Base-by-base conservation (phyloP, 37 sponge, comb jelly and placozoan genomes). In the Hormiphora californensis region DNA sequence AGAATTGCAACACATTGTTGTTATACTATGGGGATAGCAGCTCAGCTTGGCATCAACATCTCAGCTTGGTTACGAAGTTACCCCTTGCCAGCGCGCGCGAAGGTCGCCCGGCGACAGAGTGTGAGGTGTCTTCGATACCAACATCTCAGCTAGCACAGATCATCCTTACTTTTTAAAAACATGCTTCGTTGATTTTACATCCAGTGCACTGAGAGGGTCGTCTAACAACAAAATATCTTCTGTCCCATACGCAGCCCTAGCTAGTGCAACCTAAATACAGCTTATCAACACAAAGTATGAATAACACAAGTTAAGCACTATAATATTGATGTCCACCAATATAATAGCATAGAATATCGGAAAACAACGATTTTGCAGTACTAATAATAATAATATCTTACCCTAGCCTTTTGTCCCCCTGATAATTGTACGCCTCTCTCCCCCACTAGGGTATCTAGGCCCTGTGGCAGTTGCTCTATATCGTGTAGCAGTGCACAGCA, bases 371-470 rank as follows among this genome's bases (percentile, higher is more conserved):
- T 9, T 17, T 49, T 17, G 53, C 9, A 15, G 12, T 49, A 15
- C 53, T 49, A 9, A 9, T 15, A 49, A 49, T 17, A 17, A 49
- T 49, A 49, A 49, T 30, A 4, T n/a, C 59, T 12, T 57, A 57
- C 59, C 59, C 59, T 57, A 19, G 59, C 59, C 21, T 30, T 4
- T 30, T 57, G 59, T 7, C 59, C 59, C 44, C 81, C 81, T 5
- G 81, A 73, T 9, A 73, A 41, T 19, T 65, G 68, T 19, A 65
- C 68, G 1, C 68, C 68, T 65, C 68, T 5, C 19, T 65, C 68
- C 9, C 68, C 68, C 38, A 65, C 68, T 27, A 65, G 31, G 1
- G 68, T 65, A 19, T 65, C 35, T 15, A 65, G 68, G 9, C 68
- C 68, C 38, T 65, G 35, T 25, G 68, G 68, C 7, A 65, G 68